phyloP scores from a whole-genome alignment of 2,888 invertebrate genomes.

The Cremastobaeus sp. region DNA sequence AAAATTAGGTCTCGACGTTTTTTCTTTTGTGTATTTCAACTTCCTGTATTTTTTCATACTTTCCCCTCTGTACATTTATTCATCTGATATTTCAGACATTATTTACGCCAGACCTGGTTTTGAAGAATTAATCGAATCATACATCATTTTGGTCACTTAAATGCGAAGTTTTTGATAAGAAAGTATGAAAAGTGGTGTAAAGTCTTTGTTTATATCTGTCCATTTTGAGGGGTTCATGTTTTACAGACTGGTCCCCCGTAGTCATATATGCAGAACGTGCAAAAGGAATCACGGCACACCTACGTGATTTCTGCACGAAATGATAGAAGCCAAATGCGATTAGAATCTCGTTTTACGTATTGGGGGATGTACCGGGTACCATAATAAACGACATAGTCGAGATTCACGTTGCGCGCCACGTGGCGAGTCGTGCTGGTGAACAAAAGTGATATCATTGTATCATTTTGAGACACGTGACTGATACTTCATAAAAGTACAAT shows the following conservation, averaged over 20 bases:
- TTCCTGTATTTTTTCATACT: too few species aligned
- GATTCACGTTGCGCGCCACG: constrained; percentile 72
- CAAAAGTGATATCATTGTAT: constrained; percentile 73
- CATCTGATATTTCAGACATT: too few species aligned
- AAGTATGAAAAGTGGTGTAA: constrained; percentile 31
- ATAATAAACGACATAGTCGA: constrained; percentile 69
- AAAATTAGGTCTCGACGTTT: too few species aligned
- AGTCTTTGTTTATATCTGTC: constrained; percentile 3
- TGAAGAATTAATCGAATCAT: too few species aligned
- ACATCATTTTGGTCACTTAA: too few species aligned
- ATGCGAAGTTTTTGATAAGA: too few species aligned
- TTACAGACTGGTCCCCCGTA: constrained; percentile 3
- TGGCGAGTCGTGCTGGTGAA: constrained; percentile 67
- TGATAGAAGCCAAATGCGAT: constrained; percentile 73
- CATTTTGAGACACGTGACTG: constrained; percentile 72
- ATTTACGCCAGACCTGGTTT: too few species aligned
- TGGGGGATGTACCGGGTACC: constrained; percentile 61
- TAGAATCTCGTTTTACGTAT: constrained; percentile 68
- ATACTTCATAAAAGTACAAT: constrained; percentile 73
- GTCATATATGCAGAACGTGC: constrained; percentile 15
- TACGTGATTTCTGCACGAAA: constrained; percentile 69
- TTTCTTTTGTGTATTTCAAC: too few species aligned
- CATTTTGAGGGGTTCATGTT: constrained; percentile 24
- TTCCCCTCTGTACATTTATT: too few species aligned
- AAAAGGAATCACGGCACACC: constrained; percentile 47